Conservation (phyloP, 1,140 invertebrate species). For the Mizuhopecten yessoensis region DNA sequence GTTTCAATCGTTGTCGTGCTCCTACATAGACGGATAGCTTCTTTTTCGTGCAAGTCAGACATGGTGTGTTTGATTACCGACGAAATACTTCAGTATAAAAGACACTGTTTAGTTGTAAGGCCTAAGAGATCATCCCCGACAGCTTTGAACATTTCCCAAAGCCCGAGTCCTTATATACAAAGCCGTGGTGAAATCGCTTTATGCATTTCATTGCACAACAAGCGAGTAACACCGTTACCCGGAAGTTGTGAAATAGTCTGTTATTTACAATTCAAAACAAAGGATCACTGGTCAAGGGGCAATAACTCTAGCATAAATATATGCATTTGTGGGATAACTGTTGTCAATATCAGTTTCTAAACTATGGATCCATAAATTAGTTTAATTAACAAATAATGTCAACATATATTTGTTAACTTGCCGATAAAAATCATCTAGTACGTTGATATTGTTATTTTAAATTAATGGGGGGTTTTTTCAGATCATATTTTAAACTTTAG, state of each 20-base stretch:
- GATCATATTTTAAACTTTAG: no score
- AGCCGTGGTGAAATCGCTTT: neutral
- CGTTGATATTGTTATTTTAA: no score
- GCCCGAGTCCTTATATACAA: neutral
- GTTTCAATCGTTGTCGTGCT: constrained; percentile 79
- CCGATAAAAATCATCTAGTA: no score
- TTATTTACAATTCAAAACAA: no score
- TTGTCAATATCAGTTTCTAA: no score
- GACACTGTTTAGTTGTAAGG: neutral
- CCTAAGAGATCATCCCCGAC: neutral
- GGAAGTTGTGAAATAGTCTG: neutral
- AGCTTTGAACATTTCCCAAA: neutral
- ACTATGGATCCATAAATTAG: no score
- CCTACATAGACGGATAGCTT: constrained; percentile 75
- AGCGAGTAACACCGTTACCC: constrained; percentile 26
- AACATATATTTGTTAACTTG: no score
- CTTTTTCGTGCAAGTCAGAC: constrained; percentile 54
- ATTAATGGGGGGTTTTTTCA: no score
- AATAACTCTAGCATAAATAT: neutral
- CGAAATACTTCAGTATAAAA: neutral
- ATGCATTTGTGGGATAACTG: no score
- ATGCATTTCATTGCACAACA: constrained; percentile 51
- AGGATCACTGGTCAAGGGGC: neutral
- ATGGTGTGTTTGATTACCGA: neutral
- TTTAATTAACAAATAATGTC: no score